Evolutionary conservation across 2,797 vertebrate species (phyloP), one percentile per base, ranked within the genome.

Genomic region (Carduelis carduelis): DNA sequence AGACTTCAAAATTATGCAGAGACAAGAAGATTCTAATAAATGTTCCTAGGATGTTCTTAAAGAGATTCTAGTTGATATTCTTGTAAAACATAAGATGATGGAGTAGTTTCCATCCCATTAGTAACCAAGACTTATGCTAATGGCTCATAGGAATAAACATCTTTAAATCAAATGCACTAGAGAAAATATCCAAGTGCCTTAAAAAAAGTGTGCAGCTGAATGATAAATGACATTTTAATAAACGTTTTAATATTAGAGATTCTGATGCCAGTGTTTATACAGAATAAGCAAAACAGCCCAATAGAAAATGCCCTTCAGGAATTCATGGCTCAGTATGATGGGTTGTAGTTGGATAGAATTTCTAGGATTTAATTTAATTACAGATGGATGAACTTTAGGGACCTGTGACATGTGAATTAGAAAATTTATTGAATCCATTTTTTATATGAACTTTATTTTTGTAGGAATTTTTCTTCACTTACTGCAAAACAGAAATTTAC

Each of bases 151-250:
- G 32, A 90, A 88, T 74, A 92, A 87, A 79, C 47, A 80, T 83
- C 75, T 95, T 96, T 82, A 95, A 95, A 94, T 91, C 64, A 89
- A 52, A 89, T 41, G 30, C 63, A 63, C 35, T 63, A 69, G 11
- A 91, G 66, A 82, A 92, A 84, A 79, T 72, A 82, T 87, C n/a
- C 18, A 84, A 82, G 47, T 34, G 34, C 23, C 47, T 83, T 26
- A 87, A 92, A 92, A 57, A 80, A 78, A 22, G 61, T 3, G 35
- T 27, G 39, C 9, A 89, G 20, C 26, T 70, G 59, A 74, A 80
- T 72, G 49, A 91, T 32, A 95, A 86, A 93, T 80, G 35, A 66
- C 68, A 85, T 83, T 91, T 87, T 89, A 94, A 79, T 87, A 91
- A 80, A 81, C 19, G 15, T 77, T 91, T 94, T 72, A 55, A 59